phyloP scores from a whole-genome alignment of 2,113 vertebrate species.

The Callionymus lyra region DNA sequence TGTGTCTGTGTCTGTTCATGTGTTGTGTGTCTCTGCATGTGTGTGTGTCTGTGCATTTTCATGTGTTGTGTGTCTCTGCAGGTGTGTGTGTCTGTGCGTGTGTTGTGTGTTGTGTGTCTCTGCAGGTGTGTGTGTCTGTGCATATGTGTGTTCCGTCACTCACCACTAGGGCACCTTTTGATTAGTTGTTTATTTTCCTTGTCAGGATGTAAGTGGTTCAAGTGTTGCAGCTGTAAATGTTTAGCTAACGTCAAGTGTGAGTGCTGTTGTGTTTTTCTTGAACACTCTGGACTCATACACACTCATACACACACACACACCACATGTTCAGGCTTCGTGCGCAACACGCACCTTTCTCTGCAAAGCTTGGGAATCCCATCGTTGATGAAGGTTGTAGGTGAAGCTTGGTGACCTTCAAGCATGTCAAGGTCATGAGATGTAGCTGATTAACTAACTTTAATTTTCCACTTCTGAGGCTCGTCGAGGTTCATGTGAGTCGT shows the following conservation, averaged over 20 bases:
- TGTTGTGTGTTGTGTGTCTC: too few species aligned
- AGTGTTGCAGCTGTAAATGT: slow-evolving; percentile 53
- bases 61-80: too few species aligned
- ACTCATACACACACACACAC: slow-evolving; percentile 7
- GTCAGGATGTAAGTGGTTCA: slow-evolving; percentile 43
- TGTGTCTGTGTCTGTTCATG: too few species aligned
- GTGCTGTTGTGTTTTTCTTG: slow-evolving; percentile 33
- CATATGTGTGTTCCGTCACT: slow-evolving; percentile 15
- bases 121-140: neutral
- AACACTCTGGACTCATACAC: slow-evolving; percentile 8
- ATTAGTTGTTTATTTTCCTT: slow-evolving; percentile 59
- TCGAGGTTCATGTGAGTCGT: slow-evolving; percentile 5
- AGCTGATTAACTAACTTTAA: slow-evolving; percentile 48
- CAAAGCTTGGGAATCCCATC: slow-evolving; percentile 2
- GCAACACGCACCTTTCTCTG: slow-evolving; percentile 9
- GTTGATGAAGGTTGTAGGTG: too few species aligned
- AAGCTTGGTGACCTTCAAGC: too few species aligned
- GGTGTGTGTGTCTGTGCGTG: too few species aligned
- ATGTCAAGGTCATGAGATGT: slow-evolving; percentile 15
- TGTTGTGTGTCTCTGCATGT: too few species aligned
- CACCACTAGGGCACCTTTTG: slow-evolving; percentile 7
- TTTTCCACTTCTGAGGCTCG: slow-evolving; percentile 35
- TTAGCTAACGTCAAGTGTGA: slow-evolving; percentile 49
- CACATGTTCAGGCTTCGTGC: slow-evolving; percentile 11
- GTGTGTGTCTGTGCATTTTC: too few species aligned